phyloP scores from a whole-genome alignment of 1,140 invertebrate species.

The Drosophila setifemur region DNA sequence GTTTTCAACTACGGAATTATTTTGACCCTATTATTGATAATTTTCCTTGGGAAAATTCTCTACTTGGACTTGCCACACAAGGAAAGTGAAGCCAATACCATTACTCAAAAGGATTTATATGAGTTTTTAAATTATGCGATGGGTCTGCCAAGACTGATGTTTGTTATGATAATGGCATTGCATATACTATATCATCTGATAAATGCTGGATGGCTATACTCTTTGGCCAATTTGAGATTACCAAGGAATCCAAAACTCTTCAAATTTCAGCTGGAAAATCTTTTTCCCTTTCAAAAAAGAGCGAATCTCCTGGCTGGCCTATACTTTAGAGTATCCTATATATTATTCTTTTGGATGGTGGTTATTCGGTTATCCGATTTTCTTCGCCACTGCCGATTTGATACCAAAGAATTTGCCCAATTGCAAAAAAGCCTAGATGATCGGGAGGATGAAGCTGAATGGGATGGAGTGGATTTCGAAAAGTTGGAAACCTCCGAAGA shows the following conservation, averaged over 20 bases:
- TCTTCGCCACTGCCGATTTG: background rate
- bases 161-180: conserved; percentile 7
- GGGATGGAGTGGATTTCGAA: conserved; percentile 5
- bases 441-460: conserved; percentile 30
- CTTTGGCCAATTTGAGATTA: conserved; percentile 3
- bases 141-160: background rate
- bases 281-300: conserved; percentile 6
- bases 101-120: background rate
- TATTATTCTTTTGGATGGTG: background rate
- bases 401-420: conserved; percentile 2
- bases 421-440: conserved; percentile 16
- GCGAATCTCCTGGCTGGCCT: conserved; percentile 24
- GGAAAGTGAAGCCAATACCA: background rate
- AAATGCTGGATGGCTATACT: conserved; percentile 27
- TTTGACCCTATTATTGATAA: conserved; percentile 3
- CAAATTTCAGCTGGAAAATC: background rate
- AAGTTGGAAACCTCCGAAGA: background rate
- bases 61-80: conserved; percentile 10
- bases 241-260: background rate
- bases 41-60: background rate
- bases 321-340: conserved; percentile 35
- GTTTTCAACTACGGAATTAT: background rate
- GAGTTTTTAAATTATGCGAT: background rate
- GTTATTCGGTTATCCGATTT: conserved; percentile 4
- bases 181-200: conserved; percentile 38